A percentile compares a stretch with the other conserved stretches of the same genome.
Conservation (phyloP, 35 echinoderm and acorn worm genomes). For the Anneissia japonica region DNA sequence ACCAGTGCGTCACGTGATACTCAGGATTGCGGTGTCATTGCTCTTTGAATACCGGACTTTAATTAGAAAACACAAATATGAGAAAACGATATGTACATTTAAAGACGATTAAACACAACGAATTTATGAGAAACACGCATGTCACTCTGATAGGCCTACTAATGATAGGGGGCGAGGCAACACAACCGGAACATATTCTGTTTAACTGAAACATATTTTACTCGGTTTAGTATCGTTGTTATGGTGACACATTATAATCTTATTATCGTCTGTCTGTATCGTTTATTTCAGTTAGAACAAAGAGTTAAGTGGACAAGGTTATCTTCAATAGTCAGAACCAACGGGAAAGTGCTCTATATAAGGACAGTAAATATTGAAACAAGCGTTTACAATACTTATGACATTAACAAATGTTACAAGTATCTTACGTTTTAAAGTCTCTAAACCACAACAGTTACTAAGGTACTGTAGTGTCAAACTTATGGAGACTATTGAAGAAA, state of each 20-base stretch:
- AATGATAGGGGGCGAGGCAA: too few species aligned
- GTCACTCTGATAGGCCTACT: background rate
- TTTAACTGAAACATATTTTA: background rate
- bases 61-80: background rate
- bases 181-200: background rate
- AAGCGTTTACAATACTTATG: too few species aligned
- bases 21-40: background rate
- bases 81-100: background rate
- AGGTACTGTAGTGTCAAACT: too few species aligned
- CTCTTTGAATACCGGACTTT: background rate
- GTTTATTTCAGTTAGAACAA: background rate
- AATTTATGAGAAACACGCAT: background rate
- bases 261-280: background rate
- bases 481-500: too few species aligned
- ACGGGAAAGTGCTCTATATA: too few species aligned
- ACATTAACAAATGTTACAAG: too few species aligned
- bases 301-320: background rate
- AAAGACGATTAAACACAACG: background rate
- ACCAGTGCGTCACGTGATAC: background rate
- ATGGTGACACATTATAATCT: background rate
- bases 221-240: background rate
- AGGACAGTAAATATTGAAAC: too few species aligned
- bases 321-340: too few species aligned
- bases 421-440: too few species aligned
- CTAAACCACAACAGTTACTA: too few species aligned